These are phyloP conservation scores for Liodrosophila aerea DNA, from an alignment of 2,888 invertebrate genomes.

Conservation along the genomic window DNA sequence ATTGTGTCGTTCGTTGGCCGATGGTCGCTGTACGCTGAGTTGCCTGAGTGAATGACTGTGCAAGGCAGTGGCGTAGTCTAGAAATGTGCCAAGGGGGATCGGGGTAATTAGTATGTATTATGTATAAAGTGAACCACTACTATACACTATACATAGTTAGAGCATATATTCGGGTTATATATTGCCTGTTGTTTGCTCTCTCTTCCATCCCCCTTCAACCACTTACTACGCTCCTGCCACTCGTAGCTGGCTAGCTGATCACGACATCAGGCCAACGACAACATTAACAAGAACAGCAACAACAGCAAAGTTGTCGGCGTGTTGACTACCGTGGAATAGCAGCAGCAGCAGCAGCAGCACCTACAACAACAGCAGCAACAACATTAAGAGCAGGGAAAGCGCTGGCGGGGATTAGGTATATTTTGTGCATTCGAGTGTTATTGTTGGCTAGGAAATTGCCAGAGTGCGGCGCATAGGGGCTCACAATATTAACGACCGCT, in stretches of 20 bases:
- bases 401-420: slow-evolving; percentile 28
- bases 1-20: slow-evolving; percentile 55
- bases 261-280: slow-evolving; percentile 51
- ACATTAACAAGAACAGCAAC: slow-evolving; percentile 27
- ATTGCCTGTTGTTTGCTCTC: too few species aligned
- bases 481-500: slow-evolving; percentile 6
- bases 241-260: slow-evolving; percentile 47
- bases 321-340: slow-evolving; percentile 33
- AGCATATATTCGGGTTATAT: too few species aligned
- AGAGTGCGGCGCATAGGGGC: not conserved
- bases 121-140: too few species aligned
- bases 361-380: too few species aligned
- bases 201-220: not conserved
- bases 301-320: slow-evolving; percentile 13
- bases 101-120: slow-evolving; percentile 32
- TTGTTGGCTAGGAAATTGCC: slow-evolving; percentile 5
- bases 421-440: slow-evolving; percentile 23
- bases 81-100: slow-evolving; percentile 12
- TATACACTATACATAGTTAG: too few species aligned
- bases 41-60: slow-evolving; percentile 9
- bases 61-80: not conserved
- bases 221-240: slow-evolving; percentile 21
- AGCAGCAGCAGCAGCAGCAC: slow-evolving; percentile 11
- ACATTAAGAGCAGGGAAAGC: not conserved
- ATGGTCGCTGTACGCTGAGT: slow-evolving; percentile 13